Base-by-base conservation (phyloP, 2,797 vertebrate genomes). In the Paramormyrops hopkinsi region DNA sequence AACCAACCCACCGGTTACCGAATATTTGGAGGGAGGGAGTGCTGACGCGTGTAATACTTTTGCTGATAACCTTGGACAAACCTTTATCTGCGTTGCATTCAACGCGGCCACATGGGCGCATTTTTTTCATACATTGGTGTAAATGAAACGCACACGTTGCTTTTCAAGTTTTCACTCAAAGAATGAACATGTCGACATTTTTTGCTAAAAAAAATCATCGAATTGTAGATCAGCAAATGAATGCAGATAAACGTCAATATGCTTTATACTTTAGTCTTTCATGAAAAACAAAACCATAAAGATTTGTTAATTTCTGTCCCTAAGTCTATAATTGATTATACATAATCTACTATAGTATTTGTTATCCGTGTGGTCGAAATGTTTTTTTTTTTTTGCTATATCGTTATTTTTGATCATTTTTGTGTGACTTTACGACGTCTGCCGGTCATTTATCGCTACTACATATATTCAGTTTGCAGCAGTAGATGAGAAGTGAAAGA, bases 391-490 rank as follows among this genome's bases (percentile, higher is more conserved):
- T 46, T 22, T 44, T 83, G 88, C 53, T 89, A 19, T 25, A 56
- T 33, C 14, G 76, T 46, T 82, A 82, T 44, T 46, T 44, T 44
- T 82, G 37, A 44, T 17, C 2, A n/a, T 46, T 82, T 79, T 46
- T 46, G 76, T 62, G 76, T 25, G 50, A 19, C 51, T 46, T 89
- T 0, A 85, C 92, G 93, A 93, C 95, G 86, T 87, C 95, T 95
- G 92, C 91, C 91, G 94, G 46, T 62, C 0, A 0, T 19, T 56
- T 1, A 8, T 8, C 0, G 2, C 0, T 14, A 91, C 14, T 88
- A 2, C 87, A 88, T 25, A 88, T 29, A 12, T 12, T 88, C 14
- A 19, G 83, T 62, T 53, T 85, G 44, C 22, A 12, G 41, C 22
- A 44, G 37, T 50, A 50, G 22, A 50, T 25, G 9, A 22, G 76